These are phyloP conservation scores for Pseudopleuronectes americanus DNA, from an alignment of 2,797 vertebrate species.

Conservation along the genomic window DNA sequence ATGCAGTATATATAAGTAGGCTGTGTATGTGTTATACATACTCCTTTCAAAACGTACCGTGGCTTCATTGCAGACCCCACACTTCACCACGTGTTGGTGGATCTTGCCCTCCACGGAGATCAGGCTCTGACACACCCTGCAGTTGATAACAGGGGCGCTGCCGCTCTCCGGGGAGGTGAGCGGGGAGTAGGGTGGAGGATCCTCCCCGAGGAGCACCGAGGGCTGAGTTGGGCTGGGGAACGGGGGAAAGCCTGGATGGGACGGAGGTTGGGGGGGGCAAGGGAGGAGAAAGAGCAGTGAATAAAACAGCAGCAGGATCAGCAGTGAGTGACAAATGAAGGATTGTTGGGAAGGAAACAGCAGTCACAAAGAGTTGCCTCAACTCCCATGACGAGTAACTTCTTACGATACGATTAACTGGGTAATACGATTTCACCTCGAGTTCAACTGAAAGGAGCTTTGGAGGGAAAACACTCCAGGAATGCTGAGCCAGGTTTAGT, in stretches of 20 bases:
- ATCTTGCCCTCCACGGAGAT: slow-evolving; percentile 92
- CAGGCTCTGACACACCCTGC: slow-evolving; percentile 92
- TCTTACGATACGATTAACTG: slow-evolving; percentile 68
- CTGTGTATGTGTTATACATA: background rate
- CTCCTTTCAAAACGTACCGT: slow-evolving; percentile 83
- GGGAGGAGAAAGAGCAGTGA: background rate
- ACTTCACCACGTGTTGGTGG: slow-evolving; percentile 93
- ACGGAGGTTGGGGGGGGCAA: background rate
- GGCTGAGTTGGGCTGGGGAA: slow-evolving; percentile 87
- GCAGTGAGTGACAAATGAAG: slow-evolving; percentile 9
- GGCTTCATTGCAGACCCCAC: slow-evolving; percentile 93
- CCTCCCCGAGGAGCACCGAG: slow-evolving; percentile 88
- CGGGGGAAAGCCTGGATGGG: slow-evolving; percentile 82
- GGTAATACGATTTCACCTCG: slow-evolving; percentile 81
- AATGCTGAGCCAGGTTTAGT: slow-evolving; percentile 62
- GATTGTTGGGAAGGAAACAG: slow-evolving; percentile 20
- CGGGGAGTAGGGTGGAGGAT: slow-evolving; percentile 92
- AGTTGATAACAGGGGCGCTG: slow-evolving; percentile 91
- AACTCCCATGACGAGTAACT: slow-evolving; percentile 63
- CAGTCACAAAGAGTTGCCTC: slow-evolving; percentile 40
- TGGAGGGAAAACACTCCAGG: slow-evolving; percentile 66
- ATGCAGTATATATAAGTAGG: too few relatives aligned
- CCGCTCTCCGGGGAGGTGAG: slow-evolving; percentile 92
- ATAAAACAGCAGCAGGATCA: background rate
- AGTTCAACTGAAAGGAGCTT: slow-evolving; percentile 79